These are phyloP conservation scores for Blomia tropicalis DNA, from an alignment of 2,888 invertebrate species.

Conservation along the genomic window DNA sequence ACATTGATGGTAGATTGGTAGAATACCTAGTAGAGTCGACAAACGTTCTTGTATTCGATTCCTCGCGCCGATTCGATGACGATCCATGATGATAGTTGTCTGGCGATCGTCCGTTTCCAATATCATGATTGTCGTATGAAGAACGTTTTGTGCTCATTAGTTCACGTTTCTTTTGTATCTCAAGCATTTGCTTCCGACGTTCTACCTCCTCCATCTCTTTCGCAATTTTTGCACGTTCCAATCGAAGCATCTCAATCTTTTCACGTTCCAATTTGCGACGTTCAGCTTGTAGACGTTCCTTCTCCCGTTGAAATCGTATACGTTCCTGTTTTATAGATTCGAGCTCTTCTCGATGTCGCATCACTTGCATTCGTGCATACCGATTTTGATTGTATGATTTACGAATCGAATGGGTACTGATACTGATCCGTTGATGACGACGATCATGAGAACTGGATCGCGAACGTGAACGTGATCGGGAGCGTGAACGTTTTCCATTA, in stretches of 20 bases:
- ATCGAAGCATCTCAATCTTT: constrained; percentile 61
- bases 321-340: constrained; percentile 56
- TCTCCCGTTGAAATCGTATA: constrained; percentile 48
- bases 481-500: not conserved
- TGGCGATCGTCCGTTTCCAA: not conserved
- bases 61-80: not conserved
- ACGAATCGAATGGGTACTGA: not conserved
- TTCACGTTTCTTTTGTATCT: not conserved
- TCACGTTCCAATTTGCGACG: constrained; percentile 66
- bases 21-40: not conserved
- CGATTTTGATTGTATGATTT: not conserved
- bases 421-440: not conserved
- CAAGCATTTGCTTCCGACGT: constrained; percentile 55
- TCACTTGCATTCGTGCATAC: not conserved
- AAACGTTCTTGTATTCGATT: not conserved
- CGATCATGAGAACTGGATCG: not conserved
- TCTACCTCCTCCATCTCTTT: constrained; percentile 58
- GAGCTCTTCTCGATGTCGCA: constrained; percentile 46
- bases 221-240: constrained; percentile 35
- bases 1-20: too few relatives aligned
- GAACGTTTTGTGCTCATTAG: not conserved
- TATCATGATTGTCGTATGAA: not conserved
- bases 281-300: constrained; percentile 42
- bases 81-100: not conserved
- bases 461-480: not conserved